These are phyloP conservation scores for Salvelinus sp. DNA, from an alignment of 2,113 vertebrate species.

Conservation along the genomic window DNA sequence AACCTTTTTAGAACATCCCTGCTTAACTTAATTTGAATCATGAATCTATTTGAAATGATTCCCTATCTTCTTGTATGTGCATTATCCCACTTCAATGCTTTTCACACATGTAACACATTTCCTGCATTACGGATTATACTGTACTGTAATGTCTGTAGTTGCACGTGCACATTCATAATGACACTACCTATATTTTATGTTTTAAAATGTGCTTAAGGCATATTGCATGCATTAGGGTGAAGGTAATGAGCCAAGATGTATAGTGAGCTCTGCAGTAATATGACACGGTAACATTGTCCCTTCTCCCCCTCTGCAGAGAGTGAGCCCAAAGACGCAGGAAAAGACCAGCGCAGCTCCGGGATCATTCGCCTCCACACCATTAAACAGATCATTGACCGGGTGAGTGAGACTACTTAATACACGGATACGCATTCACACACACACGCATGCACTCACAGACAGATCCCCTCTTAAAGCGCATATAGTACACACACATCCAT, in stretches of 20 bases:
- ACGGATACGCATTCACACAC: background rate
- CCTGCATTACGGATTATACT: slow-evolving; percentile 30
- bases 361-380: slow-evolving; percentile 99
- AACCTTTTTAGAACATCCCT: slow-evolving; percentile 50
- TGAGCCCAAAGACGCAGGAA: slow-evolving; percentile 95
- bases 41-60: slow-evolving; percentile 52
- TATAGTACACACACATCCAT: background rate
- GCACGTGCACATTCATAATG: slow-evolving; percentile 48
- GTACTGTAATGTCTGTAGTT: slow-evolving; percentile 37
- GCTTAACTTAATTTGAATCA: slow-evolving; percentile 41
- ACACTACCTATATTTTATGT: slow-evolving; percentile 33
- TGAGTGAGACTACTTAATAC: slow-evolving; percentile 67
- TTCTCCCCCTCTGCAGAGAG: slow-evolving; percentile 78
- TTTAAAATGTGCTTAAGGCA: slow-evolving; percentile 31
- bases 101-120: slow-evolving; percentile 46
- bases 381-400: slow-evolving; percentile 97
- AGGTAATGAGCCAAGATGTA: background rate
- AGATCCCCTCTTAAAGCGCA: background rate
- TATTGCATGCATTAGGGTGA: slow-evolving; percentile 61
- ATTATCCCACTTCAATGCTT: slow-evolving; percentile 48
- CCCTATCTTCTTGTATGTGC: slow-evolving; percentile 52
- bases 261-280: slow-evolving; percentile 4
- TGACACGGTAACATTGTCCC: slow-evolving; percentile 29
- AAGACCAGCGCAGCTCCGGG: slow-evolving; percentile 92
- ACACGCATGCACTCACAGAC: background rate